A percentile compares a stretch with the other conserved stretches of the same genome.
These are phyloP conservation scores for Catalaphyllia jardinei DNA, from an alignment of 64 coral and sea anemone species.

Conservation along the genomic window DNA sequence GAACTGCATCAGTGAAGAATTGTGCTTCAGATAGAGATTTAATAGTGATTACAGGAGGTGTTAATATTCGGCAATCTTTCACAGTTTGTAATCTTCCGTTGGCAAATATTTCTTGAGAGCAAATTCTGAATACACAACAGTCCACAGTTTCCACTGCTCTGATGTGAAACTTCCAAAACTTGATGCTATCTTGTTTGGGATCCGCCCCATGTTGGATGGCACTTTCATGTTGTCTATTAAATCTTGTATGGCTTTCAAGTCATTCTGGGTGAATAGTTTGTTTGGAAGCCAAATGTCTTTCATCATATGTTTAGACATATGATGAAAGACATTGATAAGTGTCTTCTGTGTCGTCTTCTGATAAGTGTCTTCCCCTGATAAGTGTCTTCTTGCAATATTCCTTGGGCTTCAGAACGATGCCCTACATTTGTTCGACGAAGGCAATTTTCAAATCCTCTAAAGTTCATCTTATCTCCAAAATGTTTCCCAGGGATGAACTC, in stretches of 20 bases:
- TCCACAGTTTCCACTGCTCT: conserved; percentile 42
- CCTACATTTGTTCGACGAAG: conserved; percentile 31
- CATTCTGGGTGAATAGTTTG: neutral
- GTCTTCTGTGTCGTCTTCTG: no score
- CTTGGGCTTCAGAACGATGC: conserved; percentile 47
- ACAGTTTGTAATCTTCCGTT: neutral
- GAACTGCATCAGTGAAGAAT: conserved; percentile 12
- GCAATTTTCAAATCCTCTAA: conserved; percentile 39
- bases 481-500: conserved; percentile 18
- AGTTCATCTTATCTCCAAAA: conserved; percentile 43
- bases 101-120: neutral
- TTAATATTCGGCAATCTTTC: neutral
- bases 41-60: neutral
- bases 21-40: neutral
- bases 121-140: conserved; percentile 13
- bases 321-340: no score
- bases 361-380: no score
- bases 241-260: conserved; percentile 9
- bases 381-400: conserved; percentile 47
- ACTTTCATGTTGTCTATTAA: conserved; percentile 16
- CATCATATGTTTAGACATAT: conserved; percentile 56
- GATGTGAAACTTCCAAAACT: conserved; percentile 24
- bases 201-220: conserved; percentile 21
- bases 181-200: conserved; percentile 35
- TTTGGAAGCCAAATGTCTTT: conserved; percentile 16